A percentile compares a stretch with the other conserved stretches of the same genome.
phyloP scores from a whole-genome alignment of 2,888 invertebrate genomes.

The Rugalucina vietnamica region DNA sequence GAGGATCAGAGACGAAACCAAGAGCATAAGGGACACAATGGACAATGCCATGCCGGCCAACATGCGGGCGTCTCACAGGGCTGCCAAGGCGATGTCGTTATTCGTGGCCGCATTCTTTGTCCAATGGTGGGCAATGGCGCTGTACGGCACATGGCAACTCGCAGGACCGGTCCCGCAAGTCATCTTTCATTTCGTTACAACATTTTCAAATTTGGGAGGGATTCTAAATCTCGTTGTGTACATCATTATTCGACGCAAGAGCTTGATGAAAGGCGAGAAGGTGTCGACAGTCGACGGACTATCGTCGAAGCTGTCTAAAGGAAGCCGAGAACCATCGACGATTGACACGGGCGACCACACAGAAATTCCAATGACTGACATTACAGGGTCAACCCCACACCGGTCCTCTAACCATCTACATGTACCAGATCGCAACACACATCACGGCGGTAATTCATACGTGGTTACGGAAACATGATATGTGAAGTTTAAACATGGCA shows the following conservation, averaged over 20 bases:
- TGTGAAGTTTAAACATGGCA: too few relatives aligned
- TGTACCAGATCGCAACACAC: background rate
- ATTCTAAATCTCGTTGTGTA: slow-evolving; percentile 58
- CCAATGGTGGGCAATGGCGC: slow-evolving; percentile 65
- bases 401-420: background rate
- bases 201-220: slow-evolving; percentile 63
- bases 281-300: slow-evolving; percentile 4
- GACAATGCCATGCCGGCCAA: slow-evolving; percentile 34
- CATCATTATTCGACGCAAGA: slow-evolving; percentile 42
- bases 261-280: slow-evolving; percentile 29
- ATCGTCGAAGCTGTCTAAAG: background rate
- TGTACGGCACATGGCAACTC: slow-evolving; percentile 58
- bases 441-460: too few relatives aligned
- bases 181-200: slow-evolving; percentile 60
- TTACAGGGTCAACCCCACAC: background rate
- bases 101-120: slow-evolving; percentile 64
- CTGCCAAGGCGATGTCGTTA: slow-evolving; percentile 63
- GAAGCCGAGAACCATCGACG: background rate
- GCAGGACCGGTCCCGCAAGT: slow-evolving; percentile 53
- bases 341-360: background rate
- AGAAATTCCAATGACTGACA: background rate
- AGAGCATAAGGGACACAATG: slow-evolving; percentile 24
- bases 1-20: slow-evolving; percentile 46
- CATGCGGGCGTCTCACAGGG: slow-evolving; percentile 58
- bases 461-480: too few relatives aligned